Evolutionary conservation across 2,113 vertebrate genomes (phyloP).

Genomic region (Athene cunicularia): DNA sequence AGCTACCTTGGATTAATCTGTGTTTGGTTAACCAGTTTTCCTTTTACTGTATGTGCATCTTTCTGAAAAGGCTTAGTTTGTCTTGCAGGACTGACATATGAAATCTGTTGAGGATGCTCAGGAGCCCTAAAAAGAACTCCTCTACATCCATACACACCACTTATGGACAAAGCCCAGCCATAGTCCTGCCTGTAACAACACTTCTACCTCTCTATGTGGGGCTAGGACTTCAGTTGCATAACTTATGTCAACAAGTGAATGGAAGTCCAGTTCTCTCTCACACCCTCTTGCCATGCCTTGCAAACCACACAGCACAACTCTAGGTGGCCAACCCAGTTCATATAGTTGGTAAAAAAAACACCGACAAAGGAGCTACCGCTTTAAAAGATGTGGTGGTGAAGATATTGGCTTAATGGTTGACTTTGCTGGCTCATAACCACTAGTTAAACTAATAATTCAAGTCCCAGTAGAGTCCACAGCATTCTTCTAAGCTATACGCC

Average conservation of each 20-base stretch:
- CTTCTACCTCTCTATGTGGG: background rate
- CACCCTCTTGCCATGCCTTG: background rate
- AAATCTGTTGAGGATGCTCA: background rate
- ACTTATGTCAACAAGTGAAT: background rate
- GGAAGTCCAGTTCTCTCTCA: background rate
- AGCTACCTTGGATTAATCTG: background rate
- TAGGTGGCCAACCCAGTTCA: background rate
- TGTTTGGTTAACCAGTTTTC: background rate
- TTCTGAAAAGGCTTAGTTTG: background rate
- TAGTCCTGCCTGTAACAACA: background rate
- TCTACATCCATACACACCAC: background rate
- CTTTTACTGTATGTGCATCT: background rate
- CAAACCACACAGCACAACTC: background rate
- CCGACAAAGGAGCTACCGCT: slow-evolving; percentile 23
- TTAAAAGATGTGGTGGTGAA: slow-evolving; percentile 30
- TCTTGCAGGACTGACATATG: background rate
- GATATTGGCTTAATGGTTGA: slow-evolving; percentile 6
- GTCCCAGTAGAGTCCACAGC: slow-evolving; percentile 4
- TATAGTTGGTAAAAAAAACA: slow-evolving; percentile 30
- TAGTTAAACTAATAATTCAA: slow-evolving; percentile 46
- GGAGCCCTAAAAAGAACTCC: background rate
- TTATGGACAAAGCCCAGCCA: background rate
- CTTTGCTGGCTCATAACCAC: slow-evolving; percentile 40
- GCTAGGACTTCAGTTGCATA: background rate
- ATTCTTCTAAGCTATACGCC: slow-evolving; percentile 3